phyloP scores from a whole-genome alignment of 2,113 vertebrate species.

The Glareola pratincola region DNA sequence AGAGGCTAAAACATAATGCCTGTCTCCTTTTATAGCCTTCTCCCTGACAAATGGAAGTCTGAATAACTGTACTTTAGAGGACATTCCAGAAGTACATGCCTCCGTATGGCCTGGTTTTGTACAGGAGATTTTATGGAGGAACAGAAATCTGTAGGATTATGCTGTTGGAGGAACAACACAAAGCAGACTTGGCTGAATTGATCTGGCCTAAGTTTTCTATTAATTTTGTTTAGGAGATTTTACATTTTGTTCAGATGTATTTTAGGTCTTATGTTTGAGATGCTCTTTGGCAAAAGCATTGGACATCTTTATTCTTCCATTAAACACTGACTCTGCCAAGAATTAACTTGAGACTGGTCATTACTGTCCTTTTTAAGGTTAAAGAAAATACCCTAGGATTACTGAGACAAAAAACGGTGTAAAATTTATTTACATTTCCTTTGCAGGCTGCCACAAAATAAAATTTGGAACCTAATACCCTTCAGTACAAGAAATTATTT shows the following conservation, averaged over 20 bases:
- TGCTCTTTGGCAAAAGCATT: neutral
- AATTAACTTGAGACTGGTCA: neutral
- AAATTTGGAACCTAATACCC: neutral
- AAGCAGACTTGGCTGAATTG: neutral
- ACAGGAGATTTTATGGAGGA: neutral
- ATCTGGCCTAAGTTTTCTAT: neutral
- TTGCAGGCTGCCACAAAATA: neutral
- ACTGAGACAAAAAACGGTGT: neutral
- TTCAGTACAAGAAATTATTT: neutral
- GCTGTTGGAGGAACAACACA: neutral
- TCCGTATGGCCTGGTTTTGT: neutral
- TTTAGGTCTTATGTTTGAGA: neutral
- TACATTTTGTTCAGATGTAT: neutral
- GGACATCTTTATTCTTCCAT: neutral
- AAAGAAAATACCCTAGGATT: neutral
- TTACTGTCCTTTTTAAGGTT: neutral
- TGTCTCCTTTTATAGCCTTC: neutral
- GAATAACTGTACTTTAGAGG: neutral
- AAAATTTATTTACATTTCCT: neutral
- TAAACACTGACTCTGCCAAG: neutral
- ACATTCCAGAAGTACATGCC: neutral
- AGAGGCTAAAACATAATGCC: neutral
- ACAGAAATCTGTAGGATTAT: neutral
- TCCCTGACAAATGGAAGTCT: neutral
- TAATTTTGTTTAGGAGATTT: neutral